phyloP scores from a whole-genome alignment of 2,888 invertebrate species.

The Ligdia adustata region DNA sequence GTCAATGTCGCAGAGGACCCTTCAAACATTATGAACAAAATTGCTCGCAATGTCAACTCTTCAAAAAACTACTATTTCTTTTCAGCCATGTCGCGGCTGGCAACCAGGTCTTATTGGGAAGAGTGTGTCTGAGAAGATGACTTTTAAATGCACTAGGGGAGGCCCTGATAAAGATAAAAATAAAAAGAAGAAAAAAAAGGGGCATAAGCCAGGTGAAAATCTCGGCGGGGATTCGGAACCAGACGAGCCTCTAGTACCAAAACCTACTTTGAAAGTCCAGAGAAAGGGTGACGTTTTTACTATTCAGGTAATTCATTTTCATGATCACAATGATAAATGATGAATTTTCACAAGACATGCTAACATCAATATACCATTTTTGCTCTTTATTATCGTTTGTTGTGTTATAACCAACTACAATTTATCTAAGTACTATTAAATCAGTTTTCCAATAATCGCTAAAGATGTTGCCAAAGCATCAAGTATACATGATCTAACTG shows the following conservation, averaged over 20 bases:
- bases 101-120: conserved; percentile 82
- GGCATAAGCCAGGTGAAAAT: conserved; percentile 47
- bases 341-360: too few species aligned
- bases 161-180: conserved; percentile 67
- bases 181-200: conserved; percentile 68
- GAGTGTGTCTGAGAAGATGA: conserved; percentile 74
- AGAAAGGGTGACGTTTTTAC: conserved; percentile 87
- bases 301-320: conserved; percentile 85
- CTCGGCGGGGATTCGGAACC: conserved; percentile 71
- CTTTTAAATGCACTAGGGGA: conserved; percentile 67
- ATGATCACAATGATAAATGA: too few species aligned
- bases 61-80: background rate
- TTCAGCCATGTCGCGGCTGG: conserved; percentile 80
- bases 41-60: too few species aligned
- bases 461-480: too few species aligned
- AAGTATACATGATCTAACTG: background rate
- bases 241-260: conserved; percentile 79
- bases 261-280: conserved; percentile 86
- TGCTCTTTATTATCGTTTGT: too few species aligned
- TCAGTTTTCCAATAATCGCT: too few species aligned
- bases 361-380: too few species aligned
- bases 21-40: too few species aligned
- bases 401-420: too few species aligned
- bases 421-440: too few species aligned
- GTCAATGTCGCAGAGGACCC: too few species aligned